Conservation (phyloP, 2,797 vertebrate species). For the Melanogrammus aeglefinus region DNA sequence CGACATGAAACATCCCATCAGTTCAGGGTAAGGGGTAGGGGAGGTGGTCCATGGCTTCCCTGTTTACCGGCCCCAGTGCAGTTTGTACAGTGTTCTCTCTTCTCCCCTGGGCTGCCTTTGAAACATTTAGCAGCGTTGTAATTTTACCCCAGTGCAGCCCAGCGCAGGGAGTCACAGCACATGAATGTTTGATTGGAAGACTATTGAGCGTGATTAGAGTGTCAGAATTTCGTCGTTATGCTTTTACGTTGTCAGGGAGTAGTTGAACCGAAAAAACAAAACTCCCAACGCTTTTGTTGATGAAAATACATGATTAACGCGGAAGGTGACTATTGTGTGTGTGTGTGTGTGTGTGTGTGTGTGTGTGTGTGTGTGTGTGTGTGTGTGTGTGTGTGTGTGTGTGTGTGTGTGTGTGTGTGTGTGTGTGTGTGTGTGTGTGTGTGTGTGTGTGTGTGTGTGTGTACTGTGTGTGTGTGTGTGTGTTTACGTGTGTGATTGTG, state of each 20-base stretch:
- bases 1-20: not conserved
- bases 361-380: not conserved
- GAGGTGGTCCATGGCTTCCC: not conserved
- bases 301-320: not conserved
- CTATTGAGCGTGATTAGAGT: not conserved
- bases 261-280: not conserved
- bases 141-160: not conserved
- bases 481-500: not conserved
- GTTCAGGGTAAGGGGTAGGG: not conserved
- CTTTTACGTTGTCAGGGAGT: not conserved
- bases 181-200: conserved; percentile 2
- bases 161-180: not conserved
- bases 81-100: no score
- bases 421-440: not conserved
- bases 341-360: not conserved
- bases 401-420: not conserved
- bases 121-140: not conserved
- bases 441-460: not conserved
- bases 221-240: not conserved
- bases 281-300: not conserved
- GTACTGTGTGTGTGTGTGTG: not conserved
- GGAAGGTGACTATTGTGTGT: not conserved
- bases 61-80: not conserved
- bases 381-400: not conserved
- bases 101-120: not conserved